A percentile compares a stretch with the other conserved stretches of the same genome.
These are phyloP conservation scores for Phalacrocorax carbo DNA, from an alignment of 2,113 vertebrate genomes.

Conservation along the genomic window DNA sequence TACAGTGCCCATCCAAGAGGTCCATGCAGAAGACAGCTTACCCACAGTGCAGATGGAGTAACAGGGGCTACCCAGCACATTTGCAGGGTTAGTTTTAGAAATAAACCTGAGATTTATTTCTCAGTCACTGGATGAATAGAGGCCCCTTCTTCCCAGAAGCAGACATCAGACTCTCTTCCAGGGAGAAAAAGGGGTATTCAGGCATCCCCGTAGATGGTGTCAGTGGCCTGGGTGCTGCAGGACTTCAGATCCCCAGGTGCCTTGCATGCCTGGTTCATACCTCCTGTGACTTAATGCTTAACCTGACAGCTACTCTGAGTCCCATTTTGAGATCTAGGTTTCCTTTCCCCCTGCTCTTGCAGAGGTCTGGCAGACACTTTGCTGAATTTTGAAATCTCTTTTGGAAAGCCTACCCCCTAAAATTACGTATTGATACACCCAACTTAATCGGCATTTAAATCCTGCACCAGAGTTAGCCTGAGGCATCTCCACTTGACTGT, in stretches of 20 bases:
- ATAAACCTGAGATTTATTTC: neutral
- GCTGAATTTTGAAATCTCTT: neutral
- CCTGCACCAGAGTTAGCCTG: neutral
- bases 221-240: neutral
- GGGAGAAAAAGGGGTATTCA: neutral
- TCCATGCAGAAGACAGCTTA: neutral
- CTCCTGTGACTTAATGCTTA: neutral
- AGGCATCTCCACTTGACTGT: neutral
- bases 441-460: neutral
- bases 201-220: fast-evolving
- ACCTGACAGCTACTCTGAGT: neutral
- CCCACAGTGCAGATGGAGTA: neutral
- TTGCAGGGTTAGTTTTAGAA: neutral
- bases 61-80: neutral
- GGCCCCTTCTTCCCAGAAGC: neutral
- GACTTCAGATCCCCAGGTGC: neutral
- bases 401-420: neutral
- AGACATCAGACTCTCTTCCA: neutral
- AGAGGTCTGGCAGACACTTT: neutral
- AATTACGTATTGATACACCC: neutral
- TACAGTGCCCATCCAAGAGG: neutral
- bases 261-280: fast-evolving
- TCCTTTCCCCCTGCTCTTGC: neutral
- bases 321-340: neutral
- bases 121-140: neutral